phyloP scores from a whole-genome alignment of 2,113 vertebrate genomes.

The Vanacampus margaritifer region DNA sequence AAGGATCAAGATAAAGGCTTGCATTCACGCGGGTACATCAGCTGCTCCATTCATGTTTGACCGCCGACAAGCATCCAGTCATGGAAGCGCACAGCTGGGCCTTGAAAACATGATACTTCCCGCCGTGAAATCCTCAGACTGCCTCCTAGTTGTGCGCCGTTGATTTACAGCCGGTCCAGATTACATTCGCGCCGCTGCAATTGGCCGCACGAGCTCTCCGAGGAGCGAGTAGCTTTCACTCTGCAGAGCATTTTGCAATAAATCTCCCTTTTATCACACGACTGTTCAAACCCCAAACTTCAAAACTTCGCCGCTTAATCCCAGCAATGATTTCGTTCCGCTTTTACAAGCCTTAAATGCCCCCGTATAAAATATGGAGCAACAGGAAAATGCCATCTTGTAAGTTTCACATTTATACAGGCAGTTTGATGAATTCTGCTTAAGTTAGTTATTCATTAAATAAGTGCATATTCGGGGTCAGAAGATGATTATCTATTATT shows the following conservation, averaged over 20 bases:
- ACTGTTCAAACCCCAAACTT: neutral
- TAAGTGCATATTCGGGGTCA: neutral
- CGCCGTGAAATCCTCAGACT: neutral
- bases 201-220: neutral
- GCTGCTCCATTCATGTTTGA: neutral
- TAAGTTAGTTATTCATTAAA: neutral
- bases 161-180: neutral
- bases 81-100: neutral
- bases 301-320: neutral
- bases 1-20: too few relatives aligned
- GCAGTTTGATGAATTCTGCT: neutral
- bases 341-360: neutral
- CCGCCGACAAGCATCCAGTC: neutral
- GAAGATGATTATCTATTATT: neutral
- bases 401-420: neutral
- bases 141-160: neutral
- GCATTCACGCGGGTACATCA: neutral
- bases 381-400: neutral
- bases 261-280: neutral
- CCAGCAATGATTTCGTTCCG: neutral
- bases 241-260: slow-evolving; percentile 1
- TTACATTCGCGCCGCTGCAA: neutral
- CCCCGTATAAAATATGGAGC: neutral
- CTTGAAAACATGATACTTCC: neutral
- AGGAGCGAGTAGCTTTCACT: neutral